Evolutionary conservation across 1,140 invertebrate genomes (phyloP).

Genomic region (Popillia japonica): DNA sequence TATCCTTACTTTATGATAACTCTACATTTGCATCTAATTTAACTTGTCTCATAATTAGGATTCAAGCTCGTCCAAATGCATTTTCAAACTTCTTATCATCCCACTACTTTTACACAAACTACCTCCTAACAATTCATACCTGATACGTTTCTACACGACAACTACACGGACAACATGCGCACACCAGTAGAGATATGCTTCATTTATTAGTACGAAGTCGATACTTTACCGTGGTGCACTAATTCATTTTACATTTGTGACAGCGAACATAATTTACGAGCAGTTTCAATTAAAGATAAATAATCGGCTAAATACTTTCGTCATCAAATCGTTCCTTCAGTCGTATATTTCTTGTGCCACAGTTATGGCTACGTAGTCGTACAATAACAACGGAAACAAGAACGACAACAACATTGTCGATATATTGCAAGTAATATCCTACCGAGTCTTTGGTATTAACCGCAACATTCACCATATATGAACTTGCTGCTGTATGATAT

Average conservation of each 20-base stretch:
- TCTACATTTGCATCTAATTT: too few species aligned
- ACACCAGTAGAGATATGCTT: background rate
- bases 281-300: constrained; percentile 19
- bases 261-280: constrained; percentile 14
- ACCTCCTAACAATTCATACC: too few species aligned
- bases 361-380: background rate
- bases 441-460: too few species aligned
- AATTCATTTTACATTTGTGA: constrained; percentile 11
- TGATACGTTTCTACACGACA: background rate
- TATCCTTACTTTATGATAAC: too few species aligned
- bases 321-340: background rate
- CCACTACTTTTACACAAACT: too few species aligned
- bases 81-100: too few species aligned
- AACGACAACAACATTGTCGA: background rate
- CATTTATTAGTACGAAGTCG: background rate
- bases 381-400: background rate
- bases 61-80: too few species aligned
- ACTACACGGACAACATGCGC: background rate
- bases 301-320: constrained; percentile 14
- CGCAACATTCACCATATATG: too few species aligned
- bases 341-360: background rate
- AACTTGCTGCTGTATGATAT: too few species aligned
- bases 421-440: too few species aligned
- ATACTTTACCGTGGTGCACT: background rate
- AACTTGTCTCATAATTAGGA: too few species aligned